Base-by-base conservation (phyloP, 2,888 invertebrate genomes). In the Acleris laterana region DNA sequence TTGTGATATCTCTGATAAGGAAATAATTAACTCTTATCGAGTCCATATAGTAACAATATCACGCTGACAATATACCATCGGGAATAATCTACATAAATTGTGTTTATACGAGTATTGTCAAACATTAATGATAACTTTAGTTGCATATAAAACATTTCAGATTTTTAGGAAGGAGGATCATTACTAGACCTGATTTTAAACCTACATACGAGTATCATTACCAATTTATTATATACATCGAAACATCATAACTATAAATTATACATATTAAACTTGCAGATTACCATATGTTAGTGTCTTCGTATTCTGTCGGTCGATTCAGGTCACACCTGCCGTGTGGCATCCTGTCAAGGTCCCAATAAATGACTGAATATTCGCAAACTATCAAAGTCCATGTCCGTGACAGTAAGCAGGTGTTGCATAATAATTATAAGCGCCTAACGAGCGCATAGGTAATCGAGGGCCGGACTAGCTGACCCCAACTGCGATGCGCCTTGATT, bases 381-480 rank as follows among this genome's bases (percentile, higher is more conserved):
- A 70, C 71, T 32, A 2, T 32, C 63, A 68, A 69, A 72, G 75
- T 60, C 63, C 77, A 74, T 72, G 80, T 80, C 83, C 84, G 73
- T 84, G 84, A 83, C 83, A 80, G 77, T 70, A 69, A 66, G 69
- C 66, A 60, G 60, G 59, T 67, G 71, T 80, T 83, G 75, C 78
- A 72, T 77, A 77, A 73, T 76, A 78, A 62, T 60, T 62, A 68
- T 65, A 62, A 68, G 42, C 57, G 53, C 58, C 57, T 68, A 59
- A 57, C 17, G 19, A 65, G 52, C 62, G 62, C 62, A 68, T 61
- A 68, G 57, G 68, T 64, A 68, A 68, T 64, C 20, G 49, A 51
- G 59, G 64, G 68, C 50, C 56, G 25, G 44, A 51, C 46, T 59
- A 56, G 25, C 25, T 63, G 68, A 68, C 61, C 68, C 63, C 64